Evolutionary conservation across 1,140 invertebrate species (phyloP).

Genomic region (Thaumatotibia leucotreta): DNA sequence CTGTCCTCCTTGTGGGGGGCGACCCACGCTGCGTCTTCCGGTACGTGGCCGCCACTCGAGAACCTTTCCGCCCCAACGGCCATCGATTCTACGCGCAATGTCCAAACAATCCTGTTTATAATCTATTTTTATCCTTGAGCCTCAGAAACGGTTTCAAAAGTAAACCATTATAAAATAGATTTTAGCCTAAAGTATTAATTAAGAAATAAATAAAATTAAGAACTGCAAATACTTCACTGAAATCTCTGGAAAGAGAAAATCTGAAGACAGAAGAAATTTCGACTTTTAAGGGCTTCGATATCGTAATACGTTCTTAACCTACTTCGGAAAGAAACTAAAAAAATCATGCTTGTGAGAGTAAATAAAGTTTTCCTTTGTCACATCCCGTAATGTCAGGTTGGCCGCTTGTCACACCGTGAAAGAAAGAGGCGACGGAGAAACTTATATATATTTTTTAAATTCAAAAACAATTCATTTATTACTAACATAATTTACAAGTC

Average conservation of each 20-base stretch:
- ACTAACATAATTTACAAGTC: too few relatives aligned
- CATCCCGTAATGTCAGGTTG: neutral
- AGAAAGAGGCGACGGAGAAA: neutral
- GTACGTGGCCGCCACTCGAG: too few relatives aligned
- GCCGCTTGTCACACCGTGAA: neutral
- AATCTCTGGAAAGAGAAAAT: neutral
- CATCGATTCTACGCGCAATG: too few relatives aligned
- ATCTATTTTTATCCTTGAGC: too few relatives aligned
- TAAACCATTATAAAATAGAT: too few relatives aligned
- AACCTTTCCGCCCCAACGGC: too few relatives aligned
- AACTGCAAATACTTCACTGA: neutral
- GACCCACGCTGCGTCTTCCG: too few relatives aligned
- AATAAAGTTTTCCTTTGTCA: neutral
- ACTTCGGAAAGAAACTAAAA: neutral
- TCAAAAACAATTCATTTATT: neutral
- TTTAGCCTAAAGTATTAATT: too few relatives aligned
- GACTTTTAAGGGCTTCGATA: neutral
- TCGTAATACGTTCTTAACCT: neutral
- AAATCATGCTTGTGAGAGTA: neutral
- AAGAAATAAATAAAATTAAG: neutral
- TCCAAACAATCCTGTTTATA: too few relatives aligned
- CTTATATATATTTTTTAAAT: too few relatives aligned
- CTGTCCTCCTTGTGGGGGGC: too few relatives aligned
- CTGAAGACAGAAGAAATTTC: neutral
- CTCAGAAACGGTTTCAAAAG: too few relatives aligned